A percentile compares a stretch with the other conserved stretches of the same genome.
These are phyloP conservation scores for Lucinisca nassula DNA, from an alignment of 2,888 invertebrate genomes.

Conservation along the genomic window DNA sequence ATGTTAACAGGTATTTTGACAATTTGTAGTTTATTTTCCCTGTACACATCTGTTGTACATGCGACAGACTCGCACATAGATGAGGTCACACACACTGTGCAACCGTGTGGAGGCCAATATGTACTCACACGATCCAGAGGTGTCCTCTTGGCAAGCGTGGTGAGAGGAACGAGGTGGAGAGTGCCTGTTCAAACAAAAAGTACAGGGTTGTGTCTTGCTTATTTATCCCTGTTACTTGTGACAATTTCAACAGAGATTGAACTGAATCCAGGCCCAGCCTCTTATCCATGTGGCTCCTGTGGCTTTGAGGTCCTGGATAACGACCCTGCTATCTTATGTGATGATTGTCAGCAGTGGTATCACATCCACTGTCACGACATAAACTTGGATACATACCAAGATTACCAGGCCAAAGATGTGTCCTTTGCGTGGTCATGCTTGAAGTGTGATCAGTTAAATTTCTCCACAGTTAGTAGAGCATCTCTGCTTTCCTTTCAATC, in stretches of 20 bases:
- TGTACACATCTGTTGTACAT: slow-evolving; percentile 9
- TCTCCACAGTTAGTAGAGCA: not conserved
- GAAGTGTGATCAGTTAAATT: not conserved
- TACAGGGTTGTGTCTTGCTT: not conserved
- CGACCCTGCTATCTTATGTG: not conserved
- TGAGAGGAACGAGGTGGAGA: not conserved
- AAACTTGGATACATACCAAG: too few species aligned
- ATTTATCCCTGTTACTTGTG: not conserved
- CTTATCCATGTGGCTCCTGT: slow-evolving; percentile 10
- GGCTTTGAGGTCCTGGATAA: not conserved
- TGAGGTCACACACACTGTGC: not conserved
- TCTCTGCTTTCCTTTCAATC: not conserved
- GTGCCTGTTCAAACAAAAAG: not conserved
- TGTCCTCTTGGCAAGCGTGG: not conserved
- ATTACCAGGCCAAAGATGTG: not conserved
- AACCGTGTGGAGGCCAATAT: not conserved
- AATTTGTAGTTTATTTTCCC: not conserved
- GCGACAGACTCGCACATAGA: not conserved
- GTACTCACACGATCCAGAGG: not conserved
- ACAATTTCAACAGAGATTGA: not conserved
- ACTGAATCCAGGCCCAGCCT: not conserved
- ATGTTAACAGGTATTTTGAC: slow-evolving; percentile 1
- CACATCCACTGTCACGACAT: slow-evolving; percentile 6
- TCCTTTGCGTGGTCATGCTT: slow-evolving; percentile 7
- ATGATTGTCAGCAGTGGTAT: not conserved